Conservation (phyloP, 2,113 vertebrate genomes). For the Cromileptes altivelis region DNA sequence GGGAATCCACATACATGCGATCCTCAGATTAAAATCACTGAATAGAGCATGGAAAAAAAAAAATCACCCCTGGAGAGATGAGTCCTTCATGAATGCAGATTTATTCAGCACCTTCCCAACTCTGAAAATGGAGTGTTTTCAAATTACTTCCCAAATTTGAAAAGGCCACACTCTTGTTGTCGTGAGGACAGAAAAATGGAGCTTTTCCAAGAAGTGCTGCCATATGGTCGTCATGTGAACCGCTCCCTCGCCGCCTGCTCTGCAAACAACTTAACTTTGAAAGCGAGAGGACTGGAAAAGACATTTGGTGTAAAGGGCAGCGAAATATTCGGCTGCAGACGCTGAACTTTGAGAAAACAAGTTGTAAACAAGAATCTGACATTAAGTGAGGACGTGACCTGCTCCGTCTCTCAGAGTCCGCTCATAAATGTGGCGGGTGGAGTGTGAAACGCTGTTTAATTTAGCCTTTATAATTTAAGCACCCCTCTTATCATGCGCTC, state of each 20-base stretch:
- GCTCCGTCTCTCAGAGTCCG: background rate
- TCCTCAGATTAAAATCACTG: conserved; percentile 42
- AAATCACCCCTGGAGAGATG: conserved; percentile 41
- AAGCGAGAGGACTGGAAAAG: background rate
- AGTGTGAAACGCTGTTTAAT: background rate
- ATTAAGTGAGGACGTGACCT: background rate
- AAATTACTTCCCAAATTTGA: conserved; percentile 9
- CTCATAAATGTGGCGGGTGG: conserved; percentile 7
- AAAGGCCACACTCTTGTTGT: background rate
- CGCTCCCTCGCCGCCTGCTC: background rate
- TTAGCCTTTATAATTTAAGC: conserved; percentile 15
- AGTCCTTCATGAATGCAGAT: conserved; percentile 46
- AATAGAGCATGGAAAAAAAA: conserved; percentile 38
- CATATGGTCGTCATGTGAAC: conserved; percentile 23
- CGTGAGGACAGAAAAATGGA: conserved; percentile 4
- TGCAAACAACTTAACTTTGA: conserved; percentile 26
- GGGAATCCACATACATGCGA: conserved; percentile 25
- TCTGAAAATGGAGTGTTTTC: conserved; percentile 21
- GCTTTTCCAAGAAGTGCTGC: background rate
- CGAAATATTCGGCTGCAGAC: background rate
- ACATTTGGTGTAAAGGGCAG: background rate
- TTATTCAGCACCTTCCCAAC: background rate
- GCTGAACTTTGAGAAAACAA: background rate
- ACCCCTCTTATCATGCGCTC: conserved; percentile 42
- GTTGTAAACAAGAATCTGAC: background rate